Conservation (phyloP, 2,797 vertebrate genomes). For the Amphiprion clarkii region DNA sequence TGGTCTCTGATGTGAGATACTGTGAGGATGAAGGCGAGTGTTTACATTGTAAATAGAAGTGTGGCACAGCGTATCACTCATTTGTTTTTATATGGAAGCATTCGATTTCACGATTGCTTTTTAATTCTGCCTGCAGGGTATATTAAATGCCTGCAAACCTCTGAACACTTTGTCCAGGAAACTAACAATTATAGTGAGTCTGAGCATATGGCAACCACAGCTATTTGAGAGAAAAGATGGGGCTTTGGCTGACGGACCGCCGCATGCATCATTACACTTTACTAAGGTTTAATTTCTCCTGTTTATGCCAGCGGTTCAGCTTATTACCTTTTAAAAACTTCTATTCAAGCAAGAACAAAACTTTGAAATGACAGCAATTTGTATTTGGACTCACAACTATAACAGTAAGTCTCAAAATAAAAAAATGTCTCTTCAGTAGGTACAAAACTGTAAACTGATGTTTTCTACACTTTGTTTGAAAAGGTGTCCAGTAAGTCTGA, state of each 20-base stretch:
- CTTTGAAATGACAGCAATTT: not conserved
- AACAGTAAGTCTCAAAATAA: not conserved
- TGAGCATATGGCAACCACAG: conserved; percentile 81
- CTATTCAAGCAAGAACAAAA: not conserved
- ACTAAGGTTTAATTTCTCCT: conserved; percentile 45
- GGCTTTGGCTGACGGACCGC: conserved; percentile 71
- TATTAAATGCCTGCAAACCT: conserved; percentile 87
- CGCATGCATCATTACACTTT: conserved; percentile 51
- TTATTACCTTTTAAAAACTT: not conserved
- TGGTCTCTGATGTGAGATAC: conserved; percentile 30
- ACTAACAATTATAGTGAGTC: conserved; percentile 88
- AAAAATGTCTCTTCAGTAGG: not conserved
- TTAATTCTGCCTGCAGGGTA: conserved; percentile 85
- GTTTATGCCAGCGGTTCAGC: conserved; percentile 29
- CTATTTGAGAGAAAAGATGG: conserved; percentile 81
- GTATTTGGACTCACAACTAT: not conserved
- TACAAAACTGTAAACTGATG: not conserved
- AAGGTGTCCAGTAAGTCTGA: not conserved
- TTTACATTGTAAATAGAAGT: conserved; percentile 79
- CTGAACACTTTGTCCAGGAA: conserved; percentile 83
- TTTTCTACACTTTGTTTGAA: not conserved
- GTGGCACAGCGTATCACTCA: conserved; percentile 47
- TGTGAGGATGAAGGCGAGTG: conserved; percentile 61
- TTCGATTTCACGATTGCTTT: conserved; percentile 87
- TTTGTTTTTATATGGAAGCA: conserved; percentile 83